Evolutionary conservation across 2,888 invertebrate genomes (phyloP), one percentile per base, ranked within the genome.

Genomic region (Vanessa cardui): DNA sequence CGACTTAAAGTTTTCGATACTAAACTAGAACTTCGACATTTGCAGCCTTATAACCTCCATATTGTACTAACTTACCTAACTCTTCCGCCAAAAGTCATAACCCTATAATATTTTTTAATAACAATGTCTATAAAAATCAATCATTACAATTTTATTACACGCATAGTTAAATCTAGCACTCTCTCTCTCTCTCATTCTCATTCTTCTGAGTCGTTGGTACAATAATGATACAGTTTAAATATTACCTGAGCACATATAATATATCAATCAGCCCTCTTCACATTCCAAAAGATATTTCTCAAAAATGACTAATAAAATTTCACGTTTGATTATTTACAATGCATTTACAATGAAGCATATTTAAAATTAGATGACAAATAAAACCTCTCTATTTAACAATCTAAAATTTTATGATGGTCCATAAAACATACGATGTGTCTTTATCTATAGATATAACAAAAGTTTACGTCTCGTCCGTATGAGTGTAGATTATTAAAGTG

Each of bases 371-470:
- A 59, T 58, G 67, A 67, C 69, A 71, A 71, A 74, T 66, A 66
- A 62, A 54, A 69, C 50, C 39, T 60, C 49, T 72, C 69, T 83
- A 78, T 81, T 78, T 81, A 77, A 75, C 78, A 79, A 79, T 79
- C 73, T 73, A 70, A 70, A 78, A 76, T 81, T 84, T 84, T 84
- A 86, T 82, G 78, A 77, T 62, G 72, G 74, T 79, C 74, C 83
- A 85, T 86, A 86, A 88, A 85, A 78, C 75, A 9, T 56, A 15
- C 46, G n/a, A 7, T 62, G 59, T 47, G 33, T 59, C 31, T 67
- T 44, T 31, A 54, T 26, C 26, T 54, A 21, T 54, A 54, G 7
- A 31, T 54, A 7, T 5, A 9, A 56, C 18, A 18, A 18, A 47
- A 47, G n/a, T 18, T 18, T 6, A 1, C 16, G 26, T 26, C 15